Percentiles rank a stretch among this genome's conserved stretches.
These are phyloP conservation scores for Hyposmocoma kahamanoa DNA, from an alignment of 1,140 invertebrate species.

Conservation along the genomic window DNA sequence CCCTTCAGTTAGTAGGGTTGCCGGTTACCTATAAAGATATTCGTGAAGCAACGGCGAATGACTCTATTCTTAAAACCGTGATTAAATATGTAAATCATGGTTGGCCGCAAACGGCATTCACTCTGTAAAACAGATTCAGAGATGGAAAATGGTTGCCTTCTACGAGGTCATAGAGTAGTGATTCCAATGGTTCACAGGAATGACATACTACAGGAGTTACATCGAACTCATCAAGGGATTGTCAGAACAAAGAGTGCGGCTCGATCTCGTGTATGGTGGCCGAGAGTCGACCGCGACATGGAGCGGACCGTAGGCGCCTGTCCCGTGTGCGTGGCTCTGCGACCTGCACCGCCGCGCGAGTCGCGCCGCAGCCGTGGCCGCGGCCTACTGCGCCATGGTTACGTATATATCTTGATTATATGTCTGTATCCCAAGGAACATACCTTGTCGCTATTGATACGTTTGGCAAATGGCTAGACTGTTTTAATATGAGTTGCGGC, in stretches of 20 bases:
- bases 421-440: background rate
- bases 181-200: background rate
- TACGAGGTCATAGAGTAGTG: constrained; percentile 8
- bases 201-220: constrained; percentile 7
- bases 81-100: no score
- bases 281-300: constrained; percentile 6
- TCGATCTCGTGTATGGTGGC: constrained; percentile 9
- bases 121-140: no score
- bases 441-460: background rate
- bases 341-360: background rate
- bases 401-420: background rate
- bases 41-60: no score
- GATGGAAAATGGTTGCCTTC: background rate
- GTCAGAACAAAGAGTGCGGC: constrained; percentile 7
- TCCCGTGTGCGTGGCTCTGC: constrained; percentile 11
- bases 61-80: no score
- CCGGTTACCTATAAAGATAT: background rate
- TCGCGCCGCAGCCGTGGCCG: background rate
- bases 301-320: background rate
- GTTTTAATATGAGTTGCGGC: constrained; percentile 14
- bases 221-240: constrained; percentile 8
- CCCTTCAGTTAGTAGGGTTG: no score
- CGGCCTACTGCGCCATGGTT: background rate
- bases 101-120: no score
- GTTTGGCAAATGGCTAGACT: background rate